Conservation (phyloP, 2,888 invertebrate genomes). For the Philhelius pedissequus region DNA sequence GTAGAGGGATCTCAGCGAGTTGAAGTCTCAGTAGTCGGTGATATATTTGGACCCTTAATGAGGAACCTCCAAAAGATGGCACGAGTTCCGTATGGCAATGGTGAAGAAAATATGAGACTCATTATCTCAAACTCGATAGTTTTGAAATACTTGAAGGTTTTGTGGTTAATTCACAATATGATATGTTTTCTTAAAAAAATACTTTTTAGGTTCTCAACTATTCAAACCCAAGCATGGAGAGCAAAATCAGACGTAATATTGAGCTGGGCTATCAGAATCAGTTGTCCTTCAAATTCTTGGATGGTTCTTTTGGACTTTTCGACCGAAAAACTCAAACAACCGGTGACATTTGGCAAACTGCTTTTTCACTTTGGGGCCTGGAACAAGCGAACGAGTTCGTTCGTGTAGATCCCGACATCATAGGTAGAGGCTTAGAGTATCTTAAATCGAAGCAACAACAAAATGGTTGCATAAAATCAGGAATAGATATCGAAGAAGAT, state of each 20-base stretch:
- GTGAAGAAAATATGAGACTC: constrained; percentile 85
- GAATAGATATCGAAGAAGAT: constrained; percentile 84
- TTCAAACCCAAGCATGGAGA: constrained; percentile 83
- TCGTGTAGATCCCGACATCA: constrained; percentile 84
- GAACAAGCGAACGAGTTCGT: constrained; percentile 84
- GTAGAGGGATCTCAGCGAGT: constrained; percentile 81
- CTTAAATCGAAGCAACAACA: constrained; percentile 84
- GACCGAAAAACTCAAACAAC: constrained; percentile 75
- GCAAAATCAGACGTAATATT: constrained; percentile 81
- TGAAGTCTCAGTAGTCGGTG: constrained; percentile 80
- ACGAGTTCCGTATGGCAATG: constrained; percentile 83
- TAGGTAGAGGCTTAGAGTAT: constrained; percentile 85
- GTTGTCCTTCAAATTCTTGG: constrained; percentile 88
- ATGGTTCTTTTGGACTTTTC: constrained; percentile 95
- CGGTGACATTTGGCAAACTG: constrained; percentile 90
- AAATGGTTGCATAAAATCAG: constrained; percentile 89
- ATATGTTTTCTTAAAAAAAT: background rate
- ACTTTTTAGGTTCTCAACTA: constrained; percentile 80
- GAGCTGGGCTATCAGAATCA: constrained; percentile 95
- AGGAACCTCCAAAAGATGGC: constrained; percentile 82
- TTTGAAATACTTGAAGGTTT: constrained; percentile 81
- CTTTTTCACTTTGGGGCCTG: constrained; percentile 89
- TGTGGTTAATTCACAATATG: no score
- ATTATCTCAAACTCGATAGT: constrained; percentile 84
- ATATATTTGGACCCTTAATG: constrained; percentile 81